Base-by-base conservation (phyloP, 1,140 invertebrate species). In the Drosophila repleta region DNA sequence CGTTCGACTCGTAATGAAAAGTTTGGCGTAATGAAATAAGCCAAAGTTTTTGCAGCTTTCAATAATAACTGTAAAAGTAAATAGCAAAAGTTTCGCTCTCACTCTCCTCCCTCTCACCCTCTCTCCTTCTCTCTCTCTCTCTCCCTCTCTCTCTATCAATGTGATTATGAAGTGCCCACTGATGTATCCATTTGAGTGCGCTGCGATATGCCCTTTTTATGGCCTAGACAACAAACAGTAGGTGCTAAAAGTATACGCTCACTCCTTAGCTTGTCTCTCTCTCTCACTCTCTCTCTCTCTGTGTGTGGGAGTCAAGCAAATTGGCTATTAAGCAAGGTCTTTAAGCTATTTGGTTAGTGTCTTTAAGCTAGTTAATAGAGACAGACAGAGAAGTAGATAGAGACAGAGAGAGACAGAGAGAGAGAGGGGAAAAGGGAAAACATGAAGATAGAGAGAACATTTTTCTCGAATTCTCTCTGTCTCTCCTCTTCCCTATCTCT, bases 61-160 rank as follows among this genome's bases (percentile, higher is more conserved):
- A 85, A 85, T 85, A 85, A 85, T 85, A 85, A 85, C 82, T 85
- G 82, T 79, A 82, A 87, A 87, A 87, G 82, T 87, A 88, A 76
- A 78, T 88, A 88, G 78, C 74, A 52, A 88, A 85, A 87, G 64
- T 87, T 87, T 85, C 26, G 29, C 17, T 21, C 0, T 18, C n/a
- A 53, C 5, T 20, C 15, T 29, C 4, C 13, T 60, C 3, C n/a
- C n/a, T 41, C 4, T 41, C 1, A 45, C 15, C 24, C 4, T 8
- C 35, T 29, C 18, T 57, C 2, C 0, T 43, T 20, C 20, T 4
- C 46, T 8, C 8, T 13, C 32, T 35, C 11, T 13, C 17, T 29
- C 7, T 46, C 5, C 20, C 3, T 13, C 32, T 39, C 11, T 7
- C 15, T 26, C 62, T 67, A 75, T 83, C 75, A 83, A 76, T 79